phyloP scores from a whole-genome alignment of 2,113 vertebrate species.

The Haliaeetus leucogaster region DNA sequence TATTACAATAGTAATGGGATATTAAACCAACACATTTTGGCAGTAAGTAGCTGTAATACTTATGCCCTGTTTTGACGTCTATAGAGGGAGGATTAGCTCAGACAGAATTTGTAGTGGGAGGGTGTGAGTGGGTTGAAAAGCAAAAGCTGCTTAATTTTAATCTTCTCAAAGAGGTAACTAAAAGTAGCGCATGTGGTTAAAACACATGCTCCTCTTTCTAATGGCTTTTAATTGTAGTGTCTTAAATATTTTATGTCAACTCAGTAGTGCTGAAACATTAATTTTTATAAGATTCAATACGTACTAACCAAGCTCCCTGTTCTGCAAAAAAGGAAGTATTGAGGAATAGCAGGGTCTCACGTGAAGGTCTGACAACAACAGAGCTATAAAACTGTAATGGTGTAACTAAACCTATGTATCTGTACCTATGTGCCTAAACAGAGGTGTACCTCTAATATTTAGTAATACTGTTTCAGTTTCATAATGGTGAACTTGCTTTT shows the following conservation, averaged over 20 bases:
- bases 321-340: background rate
- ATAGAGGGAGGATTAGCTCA: constrained; percentile 49
- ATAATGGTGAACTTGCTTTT: background rate
- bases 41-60: constrained; percentile 24
- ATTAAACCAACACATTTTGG: constrained; percentile 33
- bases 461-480: background rate
- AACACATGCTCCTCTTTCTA: background rate
- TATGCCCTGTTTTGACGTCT: constrained; percentile 48
- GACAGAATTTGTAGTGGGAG: constrained; percentile 51
- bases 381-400: background rate
- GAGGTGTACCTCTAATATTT: background rate
- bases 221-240: constrained; percentile 3
- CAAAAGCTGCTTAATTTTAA: constrained; percentile 58
- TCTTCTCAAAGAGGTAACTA: constrained; percentile 49
- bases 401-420: background rate
- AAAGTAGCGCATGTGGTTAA: background rate
- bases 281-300: background rate
- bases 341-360: background rate
- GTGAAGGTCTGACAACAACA: background rate
- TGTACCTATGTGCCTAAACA: too few relatives aligned
- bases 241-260: background rate
- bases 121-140: constrained; percentile 43
- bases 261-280: background rate
- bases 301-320: background rate
- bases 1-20: constrained; percentile 40